phyloP scores from a whole-genome alignment of 1,140 invertebrate species.

The Brevipalpus yothersi region DNA sequence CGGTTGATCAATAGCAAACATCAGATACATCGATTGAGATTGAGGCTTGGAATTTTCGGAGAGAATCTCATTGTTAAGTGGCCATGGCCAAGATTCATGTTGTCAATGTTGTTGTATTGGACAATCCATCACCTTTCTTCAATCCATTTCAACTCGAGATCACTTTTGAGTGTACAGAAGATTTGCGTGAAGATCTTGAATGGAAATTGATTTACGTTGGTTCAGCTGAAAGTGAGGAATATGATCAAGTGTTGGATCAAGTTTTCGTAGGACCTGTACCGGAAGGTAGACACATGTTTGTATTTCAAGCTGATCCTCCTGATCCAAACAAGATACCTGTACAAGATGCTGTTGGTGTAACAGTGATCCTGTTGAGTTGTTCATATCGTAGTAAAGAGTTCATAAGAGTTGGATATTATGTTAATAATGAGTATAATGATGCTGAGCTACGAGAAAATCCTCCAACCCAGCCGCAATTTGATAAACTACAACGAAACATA shows the following conservation, averaged over 20 bases:
- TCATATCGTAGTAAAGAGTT: constrained; percentile 82
- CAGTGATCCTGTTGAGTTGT: constrained; percentile 83
- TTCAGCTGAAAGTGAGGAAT: constrained; percentile 83
- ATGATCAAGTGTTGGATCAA: constrained; percentile 73
- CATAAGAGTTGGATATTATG: constrained; percentile 91
- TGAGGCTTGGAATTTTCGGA: too few relatives aligned
- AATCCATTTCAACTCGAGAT: constrained; percentile 96
- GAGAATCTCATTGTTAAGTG: too few relatives aligned
- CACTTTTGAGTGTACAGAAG: constrained; percentile 92
- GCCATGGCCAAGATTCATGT: constrained; percentile 88
- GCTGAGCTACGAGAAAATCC: constrained; percentile 81
- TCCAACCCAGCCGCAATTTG: constrained; percentile 65
- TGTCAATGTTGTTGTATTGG: constrained; percentile 82
- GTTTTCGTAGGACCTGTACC: constrained; percentile 92
- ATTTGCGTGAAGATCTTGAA: constrained; percentile 87
- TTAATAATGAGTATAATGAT: constrained; percentile 91
- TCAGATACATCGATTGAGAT: too few relatives aligned
- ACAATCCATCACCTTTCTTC: constrained; percentile 81
- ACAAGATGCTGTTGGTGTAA: constrained; percentile 86
- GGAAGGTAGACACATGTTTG: constrained; percentile 83
- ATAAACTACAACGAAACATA: constrained; percentile 80
- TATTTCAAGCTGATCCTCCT: constrained; percentile 83
- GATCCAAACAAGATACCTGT: constrained; percentile 76
- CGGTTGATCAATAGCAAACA: too few relatives aligned
- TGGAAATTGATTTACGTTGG: constrained; percentile 99